Percentiles rank a stretch among this genome's conserved stretches.
phyloP scores from a whole-genome alignment of 2,113 vertebrate genomes.

The Callorhinus ursinus region DNA sequence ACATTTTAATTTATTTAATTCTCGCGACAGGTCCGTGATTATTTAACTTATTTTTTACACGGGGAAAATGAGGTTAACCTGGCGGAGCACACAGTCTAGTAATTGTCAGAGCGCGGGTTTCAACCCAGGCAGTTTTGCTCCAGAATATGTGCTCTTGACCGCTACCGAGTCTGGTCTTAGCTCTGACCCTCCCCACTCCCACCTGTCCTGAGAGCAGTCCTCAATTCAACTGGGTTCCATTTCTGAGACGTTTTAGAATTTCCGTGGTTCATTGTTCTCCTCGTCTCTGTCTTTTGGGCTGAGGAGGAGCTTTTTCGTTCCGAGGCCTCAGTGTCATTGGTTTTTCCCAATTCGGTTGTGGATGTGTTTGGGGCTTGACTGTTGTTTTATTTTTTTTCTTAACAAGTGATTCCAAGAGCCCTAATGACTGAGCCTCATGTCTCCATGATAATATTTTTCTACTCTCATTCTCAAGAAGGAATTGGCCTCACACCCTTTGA shows the following conservation, averaged over 20 bases:
- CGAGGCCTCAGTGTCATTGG: neutral
- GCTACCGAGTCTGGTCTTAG: too few relatives aligned
- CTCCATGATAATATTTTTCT: neutral
- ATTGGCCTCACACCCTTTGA: neutral
- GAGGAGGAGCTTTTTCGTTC: neutral
- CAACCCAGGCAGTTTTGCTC: neutral
- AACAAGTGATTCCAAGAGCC: neutral
- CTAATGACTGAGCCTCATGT: neutral
- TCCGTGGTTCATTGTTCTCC: neutral
- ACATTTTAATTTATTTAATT: neutral
- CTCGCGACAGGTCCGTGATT: neutral
- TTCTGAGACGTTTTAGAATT: neutral
- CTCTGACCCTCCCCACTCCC: neutral
- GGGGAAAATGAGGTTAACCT: neutral
- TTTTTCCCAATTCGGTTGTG: neutral
- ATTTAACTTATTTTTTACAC: neutral
- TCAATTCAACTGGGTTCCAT: neutral
- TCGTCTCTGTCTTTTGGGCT: neutral
- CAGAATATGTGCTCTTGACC: neutral
- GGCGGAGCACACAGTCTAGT: neutral
- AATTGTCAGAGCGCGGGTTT: neutral
- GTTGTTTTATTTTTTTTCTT: neutral
- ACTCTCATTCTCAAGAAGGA: neutral
- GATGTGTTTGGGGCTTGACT: neutral
- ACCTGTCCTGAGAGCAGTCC: neutral